Evolutionary conservation across 2,113 vertebrate species (phyloP).

Genomic region (Dermatemys mawii): DNA sequence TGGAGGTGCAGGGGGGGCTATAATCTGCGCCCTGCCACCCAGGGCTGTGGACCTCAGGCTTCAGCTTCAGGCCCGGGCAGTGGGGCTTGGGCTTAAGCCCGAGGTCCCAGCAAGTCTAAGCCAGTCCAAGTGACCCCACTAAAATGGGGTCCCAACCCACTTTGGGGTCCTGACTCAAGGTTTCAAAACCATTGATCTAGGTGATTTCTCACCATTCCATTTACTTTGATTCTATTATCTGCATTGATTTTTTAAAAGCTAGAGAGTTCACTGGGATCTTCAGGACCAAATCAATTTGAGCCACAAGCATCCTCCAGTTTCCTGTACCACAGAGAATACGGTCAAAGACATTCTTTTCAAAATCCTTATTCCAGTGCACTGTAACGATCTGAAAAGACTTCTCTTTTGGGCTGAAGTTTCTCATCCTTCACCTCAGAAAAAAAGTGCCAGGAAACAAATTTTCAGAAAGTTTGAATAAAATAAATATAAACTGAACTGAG

Average conservation of each 20-base stretch:
- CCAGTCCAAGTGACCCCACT: too few relatives aligned
- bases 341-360: neutral
- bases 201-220: neutral
- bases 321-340: neutral
- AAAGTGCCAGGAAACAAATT: neutral
- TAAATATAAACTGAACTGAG: neutral
- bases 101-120: too few relatives aligned
- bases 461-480: neutral
- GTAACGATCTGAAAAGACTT: neutral
- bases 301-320: neutral
- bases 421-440: neutral
- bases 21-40: too few relatives aligned
- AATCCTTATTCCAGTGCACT: neutral
- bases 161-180: too few relatives aligned
- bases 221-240: neutral
- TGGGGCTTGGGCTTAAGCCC: too few relatives aligned
- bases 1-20: too few relatives aligned
- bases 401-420: accelerated
- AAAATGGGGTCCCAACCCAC: too few relatives aligned
- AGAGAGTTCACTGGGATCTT: neutral
- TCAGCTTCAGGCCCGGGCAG: too few relatives aligned
- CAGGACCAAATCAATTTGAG: neutral
- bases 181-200: too few relatives aligned
- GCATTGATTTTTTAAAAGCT: neutral
- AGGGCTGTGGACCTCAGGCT: too few relatives aligned